phyloP scores from a whole-genome alignment of 1,140 invertebrate genomes.

The Eubasilissa regina region DNA sequence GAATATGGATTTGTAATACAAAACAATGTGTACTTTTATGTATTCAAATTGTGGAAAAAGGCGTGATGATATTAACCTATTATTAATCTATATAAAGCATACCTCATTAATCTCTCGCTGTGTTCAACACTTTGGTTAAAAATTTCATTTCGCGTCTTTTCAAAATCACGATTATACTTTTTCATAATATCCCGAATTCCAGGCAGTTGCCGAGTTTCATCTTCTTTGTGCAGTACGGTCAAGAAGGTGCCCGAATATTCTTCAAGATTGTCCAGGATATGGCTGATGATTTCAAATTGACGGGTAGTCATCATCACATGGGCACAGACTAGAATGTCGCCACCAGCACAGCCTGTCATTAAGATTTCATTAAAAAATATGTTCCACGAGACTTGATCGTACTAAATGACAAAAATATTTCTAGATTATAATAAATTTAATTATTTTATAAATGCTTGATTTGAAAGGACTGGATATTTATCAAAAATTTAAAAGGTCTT shows the following conservation, averaged over 20 bases:
- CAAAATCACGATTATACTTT: background rate
- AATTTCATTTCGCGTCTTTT: conserved; percentile 11
- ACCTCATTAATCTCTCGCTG: conserved; percentile 44
- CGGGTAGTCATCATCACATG: conserved; percentile 43
- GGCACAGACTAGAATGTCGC: conserved; percentile 22
- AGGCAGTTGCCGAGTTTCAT: background rate
- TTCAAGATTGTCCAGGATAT: conserved; percentile 40
- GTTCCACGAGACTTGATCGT: background rate
- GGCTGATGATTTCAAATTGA: conserved; percentile 43
- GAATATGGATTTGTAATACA: too few species aligned
- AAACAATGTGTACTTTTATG: too few species aligned
- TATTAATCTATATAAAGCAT: background rate
- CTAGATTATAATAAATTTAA: too few species aligned
- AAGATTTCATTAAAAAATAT: background rate
- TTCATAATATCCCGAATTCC: background rate
- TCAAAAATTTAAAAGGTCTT: too few species aligned
- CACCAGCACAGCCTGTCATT: conserved; percentile 21
- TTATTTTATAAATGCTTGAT: too few species aligned
- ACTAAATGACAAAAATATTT: too few species aligned
- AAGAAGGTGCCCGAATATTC: conserved; percentile 32
- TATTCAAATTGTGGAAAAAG: too few species aligned
- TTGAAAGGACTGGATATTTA: too few species aligned
- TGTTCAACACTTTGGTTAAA: conserved; percentile 37
- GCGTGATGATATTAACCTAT: too few species aligned
- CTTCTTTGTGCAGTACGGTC: background rate